Conservation (phyloP, 2,113 vertebrate genomes). For the Actenoides lindsayi region DNA sequence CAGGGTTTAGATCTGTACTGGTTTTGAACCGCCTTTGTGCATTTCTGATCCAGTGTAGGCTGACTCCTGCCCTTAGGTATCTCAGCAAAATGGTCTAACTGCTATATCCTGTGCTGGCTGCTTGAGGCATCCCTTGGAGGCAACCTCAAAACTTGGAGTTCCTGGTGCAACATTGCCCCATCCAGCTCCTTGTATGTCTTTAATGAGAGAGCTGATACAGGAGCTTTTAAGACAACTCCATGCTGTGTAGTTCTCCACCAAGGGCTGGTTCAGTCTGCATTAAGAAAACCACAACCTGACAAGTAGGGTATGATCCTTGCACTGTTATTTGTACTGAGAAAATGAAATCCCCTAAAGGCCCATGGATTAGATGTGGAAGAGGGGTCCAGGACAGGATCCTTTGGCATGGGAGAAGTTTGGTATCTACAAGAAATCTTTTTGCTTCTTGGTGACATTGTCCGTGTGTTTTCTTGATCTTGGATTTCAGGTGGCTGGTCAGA, state of each 20-base stretch:
- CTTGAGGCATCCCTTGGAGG: background rate
- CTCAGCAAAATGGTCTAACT: background rate
- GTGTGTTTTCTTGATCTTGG: background rate
- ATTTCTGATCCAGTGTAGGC: background rate
- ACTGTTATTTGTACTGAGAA: background rate
- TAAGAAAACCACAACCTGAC: background rate
- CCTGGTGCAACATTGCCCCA: background rate
- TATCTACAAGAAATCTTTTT: background rate
- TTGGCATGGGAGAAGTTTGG: background rate
- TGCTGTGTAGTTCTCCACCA: background rate
- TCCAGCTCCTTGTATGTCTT: background rate
- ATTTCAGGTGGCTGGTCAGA: slow-evolving; percentile 92
- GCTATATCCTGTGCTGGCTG: background rate
- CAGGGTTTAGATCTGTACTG: background rate
- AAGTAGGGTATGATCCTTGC: background rate
- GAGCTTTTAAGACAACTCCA: background rate
- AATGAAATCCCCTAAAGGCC: background rate
- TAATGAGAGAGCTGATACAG: background rate
- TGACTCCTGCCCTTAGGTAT: background rate
- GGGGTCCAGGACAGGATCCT: background rate
- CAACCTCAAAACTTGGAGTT: background rate
- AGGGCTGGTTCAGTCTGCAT: background rate
- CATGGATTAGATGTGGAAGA: background rate
- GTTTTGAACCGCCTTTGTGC: background rate
- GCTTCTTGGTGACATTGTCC: background rate